Percentiles rank a stretch among this genome's conserved stretches.
Evolutionary conservation across 2,113 vertebrate species (phyloP).

Genomic region (Psittacus erithacus): DNA sequence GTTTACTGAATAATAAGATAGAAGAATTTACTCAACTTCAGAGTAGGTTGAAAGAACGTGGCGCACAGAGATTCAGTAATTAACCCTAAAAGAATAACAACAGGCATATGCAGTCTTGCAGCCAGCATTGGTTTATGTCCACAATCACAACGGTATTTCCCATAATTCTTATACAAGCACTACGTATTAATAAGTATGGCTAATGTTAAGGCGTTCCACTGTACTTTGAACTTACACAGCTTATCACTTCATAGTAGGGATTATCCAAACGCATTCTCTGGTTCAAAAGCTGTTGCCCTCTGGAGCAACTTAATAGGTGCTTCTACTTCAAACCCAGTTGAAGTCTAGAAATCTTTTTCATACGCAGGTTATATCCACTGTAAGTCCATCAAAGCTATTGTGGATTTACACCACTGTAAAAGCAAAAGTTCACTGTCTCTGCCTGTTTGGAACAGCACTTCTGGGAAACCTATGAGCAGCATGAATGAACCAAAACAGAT

Average conservation of each 20-base stretch:
- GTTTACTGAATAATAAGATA: neutral
- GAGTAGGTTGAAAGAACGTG: neutral
- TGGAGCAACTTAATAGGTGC: neutral
- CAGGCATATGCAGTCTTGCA: neutral
- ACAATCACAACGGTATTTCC: neutral
- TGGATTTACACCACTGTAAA: neutral
- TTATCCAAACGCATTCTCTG: neutral
- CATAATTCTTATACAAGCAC: neutral
- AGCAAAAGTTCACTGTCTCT: neutral
- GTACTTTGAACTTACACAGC: neutral
- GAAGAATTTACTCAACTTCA: neutral
- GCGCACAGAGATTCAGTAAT: neutral
- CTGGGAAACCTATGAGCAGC: neutral
- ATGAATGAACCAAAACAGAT: neutral
- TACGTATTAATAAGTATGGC: neutral
- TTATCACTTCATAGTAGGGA: slow-evolving; percentile 18
- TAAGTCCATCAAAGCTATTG: neutral
- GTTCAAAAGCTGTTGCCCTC: neutral
- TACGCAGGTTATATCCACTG: neutral
- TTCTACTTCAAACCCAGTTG: neutral
- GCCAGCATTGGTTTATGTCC: neutral
- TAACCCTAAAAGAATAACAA: neutral
- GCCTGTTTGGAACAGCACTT: neutral
- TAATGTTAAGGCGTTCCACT: neutral
- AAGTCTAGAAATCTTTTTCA: neutral